Conservation (phyloP, 2,113 vertebrate genomes). For the Hirundichthys speculiger region DNA sequence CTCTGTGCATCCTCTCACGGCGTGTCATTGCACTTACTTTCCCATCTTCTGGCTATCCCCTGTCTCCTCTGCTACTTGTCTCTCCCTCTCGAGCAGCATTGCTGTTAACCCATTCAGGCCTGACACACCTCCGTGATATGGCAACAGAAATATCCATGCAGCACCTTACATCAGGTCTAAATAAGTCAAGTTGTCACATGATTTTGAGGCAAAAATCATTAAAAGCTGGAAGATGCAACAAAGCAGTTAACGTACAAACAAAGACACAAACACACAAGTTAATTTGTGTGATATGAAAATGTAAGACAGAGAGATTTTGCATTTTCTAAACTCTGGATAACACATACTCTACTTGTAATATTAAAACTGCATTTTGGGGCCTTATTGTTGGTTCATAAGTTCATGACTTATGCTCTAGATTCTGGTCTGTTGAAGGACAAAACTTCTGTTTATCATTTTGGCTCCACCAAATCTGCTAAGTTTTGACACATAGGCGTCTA, state of each 20-base stretch:
- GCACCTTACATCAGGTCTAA: too few species aligned
- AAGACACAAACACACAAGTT: conserved; percentile 18
- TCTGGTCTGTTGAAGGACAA: too few species aligned
- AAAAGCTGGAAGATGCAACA: conserved; percentile 22
- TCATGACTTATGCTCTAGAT: too few species aligned
- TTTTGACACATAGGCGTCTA: too few species aligned
- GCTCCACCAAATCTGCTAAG: too few species aligned
- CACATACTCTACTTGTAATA: conserved; percentile 7
- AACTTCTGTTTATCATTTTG: too few species aligned
- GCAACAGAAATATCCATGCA: too few species aligned
- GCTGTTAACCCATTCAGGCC: neutral
- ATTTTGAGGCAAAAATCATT: conserved; percentile 1
- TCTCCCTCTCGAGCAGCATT: conserved; percentile 18
- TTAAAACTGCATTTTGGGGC: too few species aligned
- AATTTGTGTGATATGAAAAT: conserved; percentile 45
- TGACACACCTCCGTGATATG: too few species aligned
- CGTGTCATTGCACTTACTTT: conserved; percentile 28
- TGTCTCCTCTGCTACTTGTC: conserved; percentile 7
- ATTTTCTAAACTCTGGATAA: conserved; percentile 21
- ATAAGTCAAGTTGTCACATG: too few species aligned
- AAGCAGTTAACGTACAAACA: conserved; percentile 21
- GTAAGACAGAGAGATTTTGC: conserved; percentile 8
- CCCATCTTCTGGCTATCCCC: conserved; percentile 17
- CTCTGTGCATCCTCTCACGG: conserved; percentile 35
- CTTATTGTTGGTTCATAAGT: too few species aligned